Evolutionary conservation across 2,797 vertebrate genomes (phyloP).

Genomic region (Dryobates pubescens): DNA sequence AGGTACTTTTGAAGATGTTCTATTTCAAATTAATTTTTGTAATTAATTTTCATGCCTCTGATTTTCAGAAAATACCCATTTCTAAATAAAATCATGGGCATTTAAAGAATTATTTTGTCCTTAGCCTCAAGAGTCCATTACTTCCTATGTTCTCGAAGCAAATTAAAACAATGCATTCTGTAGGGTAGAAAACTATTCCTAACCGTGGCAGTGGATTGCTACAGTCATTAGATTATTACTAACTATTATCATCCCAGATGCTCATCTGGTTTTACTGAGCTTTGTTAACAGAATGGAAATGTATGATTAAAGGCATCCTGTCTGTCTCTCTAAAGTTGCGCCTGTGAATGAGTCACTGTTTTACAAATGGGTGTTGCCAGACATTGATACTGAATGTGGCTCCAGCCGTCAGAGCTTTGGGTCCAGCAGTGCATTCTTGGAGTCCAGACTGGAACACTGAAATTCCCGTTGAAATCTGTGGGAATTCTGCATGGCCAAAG

Average conservation of each 20-base stretch:
- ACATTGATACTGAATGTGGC: conserved; percentile 57
- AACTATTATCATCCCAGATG: conserved; percentile 53
- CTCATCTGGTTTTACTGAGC: conserved; percentile 66
- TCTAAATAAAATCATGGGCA: neutral
- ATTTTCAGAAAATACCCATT: neutral
- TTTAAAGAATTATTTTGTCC: conserved; percentile 47
- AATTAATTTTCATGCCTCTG: neutral
- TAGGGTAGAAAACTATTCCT: conserved; percentile 22
- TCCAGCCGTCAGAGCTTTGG: conserved; percentile 58
- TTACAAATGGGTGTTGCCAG: conserved; percentile 68
- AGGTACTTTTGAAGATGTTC: neutral
- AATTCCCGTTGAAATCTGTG: conserved; percentile 62
- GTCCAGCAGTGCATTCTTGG: conserved; percentile 46
- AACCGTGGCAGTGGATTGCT: conserved; percentile 6
- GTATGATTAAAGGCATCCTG: conserved; percentile 69
- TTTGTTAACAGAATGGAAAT: conserved; percentile 68
- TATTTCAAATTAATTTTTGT: neutral
- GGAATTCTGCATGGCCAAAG: conserved; percentile 47
- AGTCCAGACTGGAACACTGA: conserved; percentile 43
- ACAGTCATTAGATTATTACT: conserved; percentile 58
- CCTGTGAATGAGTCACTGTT: conserved; percentile 66
- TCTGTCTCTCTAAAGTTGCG: conserved; percentile 60
- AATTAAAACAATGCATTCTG: conserved; percentile 33
- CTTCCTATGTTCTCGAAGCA: conserved; percentile 19
- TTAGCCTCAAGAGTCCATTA: conserved; percentile 35